Evolutionary conservation across 2,113 vertebrate species (phyloP).

Genomic region (Pelusios castaneus): DNA sequence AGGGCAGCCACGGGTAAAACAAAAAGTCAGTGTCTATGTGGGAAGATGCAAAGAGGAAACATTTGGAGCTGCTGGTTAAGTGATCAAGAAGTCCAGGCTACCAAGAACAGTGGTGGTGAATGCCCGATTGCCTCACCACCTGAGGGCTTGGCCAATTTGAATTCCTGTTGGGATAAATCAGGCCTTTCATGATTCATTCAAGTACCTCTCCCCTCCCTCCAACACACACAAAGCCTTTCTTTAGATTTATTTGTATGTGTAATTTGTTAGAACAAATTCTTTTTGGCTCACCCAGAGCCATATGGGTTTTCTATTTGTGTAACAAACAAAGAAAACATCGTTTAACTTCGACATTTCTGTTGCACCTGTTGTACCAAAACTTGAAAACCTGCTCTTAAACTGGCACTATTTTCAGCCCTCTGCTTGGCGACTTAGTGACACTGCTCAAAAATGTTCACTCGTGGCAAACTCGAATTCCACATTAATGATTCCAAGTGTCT

Average conservation of each 20-base stretch:
- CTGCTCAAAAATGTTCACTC: neutral
- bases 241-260: neutral
- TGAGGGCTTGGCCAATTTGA: neutral
- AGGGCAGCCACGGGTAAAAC: too few species aligned
- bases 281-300: conserved; percentile 40
- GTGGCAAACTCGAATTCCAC: conserved; percentile 8
- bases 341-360: conserved; percentile 43
- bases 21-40: neutral
- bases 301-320: conserved; percentile 58
- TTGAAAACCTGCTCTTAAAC: conserved; percentile 17
- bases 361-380: conserved; percentile 52
- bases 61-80: neutral
- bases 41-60: neutral
- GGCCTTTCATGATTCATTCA: neutral
- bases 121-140: neutral
- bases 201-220: neutral
- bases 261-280: conserved; percentile 19
- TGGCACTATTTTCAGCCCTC: conserved; percentile 49
- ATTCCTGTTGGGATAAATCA: neutral
- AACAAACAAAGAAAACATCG: conserved; percentile 48
- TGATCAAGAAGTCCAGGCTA: neutral
- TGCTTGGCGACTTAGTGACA: conserved; percentile 37
- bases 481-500: conserved; percentile 44
- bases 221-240: neutral
- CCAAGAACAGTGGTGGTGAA: neutral